A percentile compares a stretch with the other conserved stretches of the same genome.
Evolutionary conservation across 2,797 vertebrate genomes (phyloP).

Genomic region (Brotogeris chrysoptera): DNA sequence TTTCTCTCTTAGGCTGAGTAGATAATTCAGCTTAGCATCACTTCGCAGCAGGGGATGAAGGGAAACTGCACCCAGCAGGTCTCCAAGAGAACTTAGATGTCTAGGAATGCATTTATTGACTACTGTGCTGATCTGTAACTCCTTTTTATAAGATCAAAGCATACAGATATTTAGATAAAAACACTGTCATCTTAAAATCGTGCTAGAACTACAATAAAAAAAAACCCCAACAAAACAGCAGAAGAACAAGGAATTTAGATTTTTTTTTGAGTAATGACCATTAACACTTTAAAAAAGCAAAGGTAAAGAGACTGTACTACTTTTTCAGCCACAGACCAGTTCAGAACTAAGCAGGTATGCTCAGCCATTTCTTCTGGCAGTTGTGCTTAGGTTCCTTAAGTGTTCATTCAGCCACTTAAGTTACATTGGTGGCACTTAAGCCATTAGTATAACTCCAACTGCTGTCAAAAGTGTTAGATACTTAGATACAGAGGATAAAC

Average conservation of each 20-base stretch:
- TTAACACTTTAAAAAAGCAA: neutral
- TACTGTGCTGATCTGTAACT: neutral
- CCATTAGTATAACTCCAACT: neutral
- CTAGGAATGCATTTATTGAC: neutral
- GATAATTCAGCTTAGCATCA: constrained; percentile 38
- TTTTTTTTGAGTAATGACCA: neutral
- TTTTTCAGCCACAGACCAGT: neutral
- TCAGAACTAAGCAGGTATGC: neutral
- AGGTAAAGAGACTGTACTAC: neutral
- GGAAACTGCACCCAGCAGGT: neutral
- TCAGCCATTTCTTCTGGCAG: neutral
- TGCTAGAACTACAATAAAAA: neutral
- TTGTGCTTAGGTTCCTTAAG: neutral
- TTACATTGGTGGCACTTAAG: neutral
- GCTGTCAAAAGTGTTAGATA: neutral
- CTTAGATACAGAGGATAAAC: neutral
- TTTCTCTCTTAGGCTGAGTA: constrained; percentile 5
- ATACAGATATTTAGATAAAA: neutral
- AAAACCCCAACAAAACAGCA: neutral
- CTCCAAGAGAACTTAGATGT: neutral
- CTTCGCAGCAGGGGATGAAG: neutral
- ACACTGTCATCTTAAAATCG: neutral
- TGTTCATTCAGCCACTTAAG: neutral
- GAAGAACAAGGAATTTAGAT: neutral
- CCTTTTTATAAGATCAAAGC: neutral